Evolutionary conservation across 2,113 vertebrate genomes (phyloP).

Genomic region (Pseudolaguvia tuberculata): DNA sequence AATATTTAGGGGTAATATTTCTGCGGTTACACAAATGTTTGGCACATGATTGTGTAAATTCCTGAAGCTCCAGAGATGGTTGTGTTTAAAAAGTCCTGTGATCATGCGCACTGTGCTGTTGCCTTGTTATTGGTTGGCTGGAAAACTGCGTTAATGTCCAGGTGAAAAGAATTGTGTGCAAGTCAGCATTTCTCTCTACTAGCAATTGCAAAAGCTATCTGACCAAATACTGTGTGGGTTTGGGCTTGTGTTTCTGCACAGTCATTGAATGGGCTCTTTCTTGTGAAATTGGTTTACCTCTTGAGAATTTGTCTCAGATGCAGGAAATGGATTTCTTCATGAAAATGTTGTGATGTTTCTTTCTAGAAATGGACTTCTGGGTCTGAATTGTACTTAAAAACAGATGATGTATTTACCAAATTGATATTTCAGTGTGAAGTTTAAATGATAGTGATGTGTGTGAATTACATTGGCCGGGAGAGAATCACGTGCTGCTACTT

Average conservation of each 20-base stretch:
- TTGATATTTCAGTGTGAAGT: neutral
- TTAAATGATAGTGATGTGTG: too few relatives aligned
- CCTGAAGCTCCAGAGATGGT: too few relatives aligned
- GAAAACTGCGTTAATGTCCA: neutral
- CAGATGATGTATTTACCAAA: neutral
- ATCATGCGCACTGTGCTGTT: neutral
- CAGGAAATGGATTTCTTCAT: conserved; percentile 1
- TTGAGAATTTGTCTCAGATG: neutral
- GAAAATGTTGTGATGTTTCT: neutral
- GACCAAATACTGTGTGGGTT: conserved; percentile 16
- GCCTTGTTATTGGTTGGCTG: neutral
- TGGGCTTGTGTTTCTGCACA: neutral
- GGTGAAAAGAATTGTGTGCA: neutral
- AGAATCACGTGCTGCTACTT: too few relatives aligned
- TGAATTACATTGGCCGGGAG: too few relatives aligned
- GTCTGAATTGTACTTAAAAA: neutral
- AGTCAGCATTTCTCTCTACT: neutral
- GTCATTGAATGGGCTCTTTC: too few relatives aligned
- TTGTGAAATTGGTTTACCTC: conserved; percentile 15
- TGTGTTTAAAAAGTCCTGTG: too few relatives aligned
- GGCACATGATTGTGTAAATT: too few relatives aligned
- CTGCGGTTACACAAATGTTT: too few relatives aligned
- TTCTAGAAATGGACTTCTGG: neutral
- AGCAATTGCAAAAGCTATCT: conserved; percentile 2
- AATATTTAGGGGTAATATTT: too few relatives aligned